phyloP scores from a whole-genome alignment of 2,113 vertebrate genomes.

The Hystrix brachyura region DNA sequence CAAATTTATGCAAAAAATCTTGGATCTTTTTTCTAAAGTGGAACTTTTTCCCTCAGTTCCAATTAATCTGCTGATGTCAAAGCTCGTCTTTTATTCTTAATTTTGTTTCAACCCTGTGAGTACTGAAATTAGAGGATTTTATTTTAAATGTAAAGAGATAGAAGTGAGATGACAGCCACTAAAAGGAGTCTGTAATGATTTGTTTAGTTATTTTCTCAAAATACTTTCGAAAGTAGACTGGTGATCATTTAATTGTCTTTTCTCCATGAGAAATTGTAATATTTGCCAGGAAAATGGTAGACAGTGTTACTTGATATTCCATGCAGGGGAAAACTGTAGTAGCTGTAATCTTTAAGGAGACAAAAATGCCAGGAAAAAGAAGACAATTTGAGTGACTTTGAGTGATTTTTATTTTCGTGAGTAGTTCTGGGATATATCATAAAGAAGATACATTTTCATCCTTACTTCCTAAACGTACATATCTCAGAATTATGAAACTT shows the following conservation, averaged over 20 bases:
- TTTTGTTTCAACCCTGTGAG: background rate
- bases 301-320: background rate
- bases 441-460: constrained; percentile 6
- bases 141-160: background rate
- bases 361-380: background rate
- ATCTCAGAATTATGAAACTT: constrained; percentile 2
- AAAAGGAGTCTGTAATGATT: background rate
- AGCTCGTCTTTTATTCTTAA: background rate
- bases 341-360: background rate
- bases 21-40: background rate
- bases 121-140: background rate
- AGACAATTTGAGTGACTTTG: background rate
- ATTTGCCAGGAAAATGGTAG: background rate
- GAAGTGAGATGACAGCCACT: background rate
- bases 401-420: constrained; percentile 32
- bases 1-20: background rate
- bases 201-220: background rate
- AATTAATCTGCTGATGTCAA: rapidly evolving
- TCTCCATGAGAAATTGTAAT: background rate
- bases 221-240: background rate
- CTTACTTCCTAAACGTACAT: background rate
- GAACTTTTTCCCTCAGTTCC: background rate
- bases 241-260: background rate
- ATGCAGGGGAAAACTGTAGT: background rate
- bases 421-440: background rate